These are phyloP conservation scores for Eledona agricola DNA, from an alignment of 2,888 invertebrate genomes.

Conservation along the genomic window DNA sequence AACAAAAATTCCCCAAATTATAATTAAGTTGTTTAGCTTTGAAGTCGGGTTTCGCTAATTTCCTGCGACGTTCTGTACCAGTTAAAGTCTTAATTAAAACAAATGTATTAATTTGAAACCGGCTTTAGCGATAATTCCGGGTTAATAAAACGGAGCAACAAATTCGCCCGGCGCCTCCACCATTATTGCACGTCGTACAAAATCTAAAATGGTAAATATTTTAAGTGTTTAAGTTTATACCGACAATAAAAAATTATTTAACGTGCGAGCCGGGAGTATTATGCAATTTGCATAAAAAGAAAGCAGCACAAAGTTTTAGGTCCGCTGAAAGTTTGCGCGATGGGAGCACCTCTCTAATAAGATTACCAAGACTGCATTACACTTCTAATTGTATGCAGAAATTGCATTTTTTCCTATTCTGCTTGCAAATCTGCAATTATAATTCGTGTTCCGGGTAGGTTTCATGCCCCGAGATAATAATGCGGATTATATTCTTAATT, in stretches of 20 bases:
- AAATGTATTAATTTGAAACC: too few relatives aligned
- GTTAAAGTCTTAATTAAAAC: too few relatives aligned
- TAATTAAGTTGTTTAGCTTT: constrained; percentile 20
- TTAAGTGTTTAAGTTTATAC: too few relatives aligned
- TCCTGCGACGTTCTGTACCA: constrained; percentile 16
- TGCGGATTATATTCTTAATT: constrained; percentile 29
- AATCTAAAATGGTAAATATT: neutral
- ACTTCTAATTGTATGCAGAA: constrained; percentile 35
- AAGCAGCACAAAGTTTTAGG: constrained; percentile 24
- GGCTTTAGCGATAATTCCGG: too few relatives aligned
- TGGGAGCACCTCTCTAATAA: constrained; percentile 25
- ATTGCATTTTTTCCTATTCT: constrained; percentile 26
- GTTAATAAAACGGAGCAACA: too few relatives aligned
- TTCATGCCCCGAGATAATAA: constrained; percentile 14
- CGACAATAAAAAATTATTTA: too few relatives aligned
- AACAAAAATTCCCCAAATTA: too few relatives aligned
- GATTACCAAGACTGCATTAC: constrained; percentile 32
- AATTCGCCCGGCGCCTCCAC: too few relatives aligned
- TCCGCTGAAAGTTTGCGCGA: constrained; percentile 21
- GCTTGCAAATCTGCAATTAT: constrained; percentile 30
- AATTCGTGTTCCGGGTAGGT: constrained; percentile 25
- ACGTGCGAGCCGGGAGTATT: constrained; percentile 10
- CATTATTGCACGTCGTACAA: too few relatives aligned
- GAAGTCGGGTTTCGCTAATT: constrained; percentile 14
- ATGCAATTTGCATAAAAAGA: constrained; percentile 15